Evolutionary conservation across 1,140 invertebrate genomes (phyloP), one percentile per base, ranked within the genome.

Genomic region (Tachypleus tridentatus): DNA sequence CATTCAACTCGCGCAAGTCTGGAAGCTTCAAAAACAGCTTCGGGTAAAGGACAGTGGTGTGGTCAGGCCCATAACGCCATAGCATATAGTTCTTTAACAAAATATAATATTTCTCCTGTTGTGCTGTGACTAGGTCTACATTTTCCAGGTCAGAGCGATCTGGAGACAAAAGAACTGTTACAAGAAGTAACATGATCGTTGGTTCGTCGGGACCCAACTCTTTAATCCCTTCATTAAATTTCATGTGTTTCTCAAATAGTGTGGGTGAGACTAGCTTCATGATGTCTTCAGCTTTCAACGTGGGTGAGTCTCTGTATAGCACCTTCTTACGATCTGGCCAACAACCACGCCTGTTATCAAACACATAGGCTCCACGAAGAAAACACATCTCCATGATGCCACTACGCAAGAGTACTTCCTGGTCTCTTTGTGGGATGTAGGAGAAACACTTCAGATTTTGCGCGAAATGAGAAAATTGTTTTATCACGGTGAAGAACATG

Each of bases 1-100:
- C 80, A 64, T 79, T 80, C 60, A 82, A 72, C 70, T 82, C 79
- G 47, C 80, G 75, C 64, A 82, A 76, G 72, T 82, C 81, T 9
- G 77, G 76, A 52, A 81, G 71, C 69, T 79, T 80, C 70, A 80
- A 76, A n/a, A 81, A 73, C 60, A 81, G 73, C 69, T 80, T 79
- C 7, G 81, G 78, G 70, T 78, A 82, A 61, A 81, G 67, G 52
- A 72, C 68, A 49, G 72, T 64, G 47, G 77, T 76, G 11, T 73
- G 64, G 50, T 71, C 67, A 51, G 70, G 62, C 8, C 79, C 77
- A 68, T 78, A 79, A 54, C 77, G 75, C 72, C 79, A 81, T 52
- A 74, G 72, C 61, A 82, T 74, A 70, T 82, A 82, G 29, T 75
- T 74, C 62, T 76, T 72, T 50, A 82, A 72, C 4, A 82, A 70